A percentile compares a stretch with the other conserved stretches of the same genome.
Conservation (phyloP, 2,797 vertebrate genomes). For the Cirrhinus molitorella region DNA sequence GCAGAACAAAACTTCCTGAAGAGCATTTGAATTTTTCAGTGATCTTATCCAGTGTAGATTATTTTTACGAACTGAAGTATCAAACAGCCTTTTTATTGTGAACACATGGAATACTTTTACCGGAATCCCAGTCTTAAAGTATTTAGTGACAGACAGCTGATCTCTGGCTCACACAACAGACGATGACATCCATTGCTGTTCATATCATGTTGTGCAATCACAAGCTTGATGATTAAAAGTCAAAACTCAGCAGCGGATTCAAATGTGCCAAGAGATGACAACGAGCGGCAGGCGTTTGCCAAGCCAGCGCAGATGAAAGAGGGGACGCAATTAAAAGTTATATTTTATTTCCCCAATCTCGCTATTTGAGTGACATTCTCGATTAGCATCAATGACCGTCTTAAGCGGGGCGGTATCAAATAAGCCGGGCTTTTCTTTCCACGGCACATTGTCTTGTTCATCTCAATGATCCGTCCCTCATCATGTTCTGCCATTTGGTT, state of each 20-base stretch:
- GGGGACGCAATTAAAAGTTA: conserved; percentile 56
- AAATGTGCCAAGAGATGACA: conserved; percentile 54
- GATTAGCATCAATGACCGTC: conserved; percentile 54
- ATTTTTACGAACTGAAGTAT: conserved; percentile 35
- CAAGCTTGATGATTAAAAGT: conserved; percentile 52
- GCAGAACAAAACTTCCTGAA: conserved; percentile 10
- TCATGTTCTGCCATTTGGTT: conserved; percentile 62
- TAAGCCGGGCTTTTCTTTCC: conserved; percentile 39
- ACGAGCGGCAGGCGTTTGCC: conserved; percentile 45
- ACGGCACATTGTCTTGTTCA: conserved; percentile 49
- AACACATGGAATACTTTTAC: conserved; percentile 52
- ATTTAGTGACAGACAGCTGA: conserved; percentile 44
- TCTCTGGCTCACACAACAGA: conserved; percentile 42
- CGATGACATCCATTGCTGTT: conserved; percentile 41
- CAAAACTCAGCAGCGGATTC: conserved; percentile 23
- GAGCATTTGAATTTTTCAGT: not conserved
- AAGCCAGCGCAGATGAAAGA: conserved; percentile 56
- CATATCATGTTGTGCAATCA: conserved; percentile 50
- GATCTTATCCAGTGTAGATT: conserved; percentile 10
- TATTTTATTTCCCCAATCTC: conserved; percentile 45
- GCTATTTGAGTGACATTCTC: conserved; percentile 56
- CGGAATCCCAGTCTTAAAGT: conserved; percentile 40
- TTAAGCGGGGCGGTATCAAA: conserved; percentile 45
- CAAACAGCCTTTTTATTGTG: conserved; percentile 46
- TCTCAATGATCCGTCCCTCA: conserved; percentile 54